Evolutionary conservation across 1,140 invertebrate species (phyloP), one percentile per base, ranked within the genome.

Genomic region (Euwallacea fornicatus): DNA sequence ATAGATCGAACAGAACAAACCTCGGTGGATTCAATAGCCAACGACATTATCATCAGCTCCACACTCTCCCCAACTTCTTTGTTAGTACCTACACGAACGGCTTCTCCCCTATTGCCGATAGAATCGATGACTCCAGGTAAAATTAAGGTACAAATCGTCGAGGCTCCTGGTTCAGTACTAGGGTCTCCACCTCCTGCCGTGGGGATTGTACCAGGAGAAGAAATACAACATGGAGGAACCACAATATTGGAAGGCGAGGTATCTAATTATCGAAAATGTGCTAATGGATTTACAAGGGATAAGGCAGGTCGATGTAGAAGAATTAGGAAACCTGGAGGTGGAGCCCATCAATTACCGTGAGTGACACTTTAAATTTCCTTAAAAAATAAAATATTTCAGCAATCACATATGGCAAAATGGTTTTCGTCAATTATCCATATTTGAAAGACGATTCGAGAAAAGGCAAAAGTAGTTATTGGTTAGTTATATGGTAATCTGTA

Each of bases 281-380:
- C 73, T 1, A 73, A 70, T n/a, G 80, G 80, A 4, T 80, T 68
- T 62, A 47, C 74, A 0, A 79, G 75, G 55, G 80, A 81, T 67
- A 81, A 81, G 73, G 73, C 66, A 53, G 80, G 80, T 43, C 75
- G 78, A 54, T 81, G 80, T 67, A 77, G 78, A 44, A 73, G 76
- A 73, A 64, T 79, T 7, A 77, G 79, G 56, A 72, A 71, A 62
- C 78, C 79, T 53, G 8, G 11, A 7, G 69, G 65, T 59, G 66
- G 42, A 62, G 8, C 43, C 7, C 60, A 50, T 6, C 76, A 75
- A 59, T 66, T 79, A 67, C 75, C 77, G 78, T 79, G 75, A 78
- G 76, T 63, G 41, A 60, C 42, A 11, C 7, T 41, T 60, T 60
- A 41, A 7, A 66, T 43, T 13, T 33, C 21, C 21, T 33, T 2